Evolutionary conservation across 2,113 vertebrate species (phyloP), one percentile per base, ranked within the genome.

Genomic region (Australoheros scitulus): DNA sequence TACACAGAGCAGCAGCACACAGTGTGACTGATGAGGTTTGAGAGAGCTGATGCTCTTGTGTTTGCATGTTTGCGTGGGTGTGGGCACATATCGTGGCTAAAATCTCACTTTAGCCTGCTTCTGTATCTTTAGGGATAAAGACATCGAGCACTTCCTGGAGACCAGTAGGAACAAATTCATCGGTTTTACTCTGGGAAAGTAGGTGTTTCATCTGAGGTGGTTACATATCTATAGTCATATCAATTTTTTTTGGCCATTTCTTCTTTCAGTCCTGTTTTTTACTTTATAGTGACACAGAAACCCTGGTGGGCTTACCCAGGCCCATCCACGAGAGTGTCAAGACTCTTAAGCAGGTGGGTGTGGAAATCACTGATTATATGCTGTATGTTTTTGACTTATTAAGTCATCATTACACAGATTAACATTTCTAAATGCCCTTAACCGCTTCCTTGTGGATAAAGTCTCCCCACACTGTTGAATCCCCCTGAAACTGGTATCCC

Each of bases 311-410:
- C 68, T 93, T 99, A 1, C 98, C 98, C 0, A 95, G 97, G 76
- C 98, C 98, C 1, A 99, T 99, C 88, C 98, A 99, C 0, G 98
- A 99, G 81, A 99, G 98, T 0, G 98, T 99, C 89, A 99, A 98
- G 95, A 99, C 97, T 6, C 95, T 99, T 22, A 99, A 99, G 94
- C 98, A 98, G 97, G 98, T 99, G 77, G 94, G 77, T 89, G 41
- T 59, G 4, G n/a, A 76, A 50, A 41, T 22, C 0, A n/a, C 17
- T 52, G 24, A 4, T 52, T 52, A 20, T 70, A 7, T 52, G 29
- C 1, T 52, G 2, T n/a, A 4, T 65, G 20, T 70, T 34, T 50
- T 24, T 76, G 20, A 52, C 5, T 55, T n/a, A n/a, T 3, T 70
- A 72, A 32, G 24, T n/a, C 17, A 38, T 58, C 60, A 57, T 76